Evolutionary conservation across 2,888 invertebrate species (phyloP).

Genomic region (Melanostoma mellinum): DNA sequence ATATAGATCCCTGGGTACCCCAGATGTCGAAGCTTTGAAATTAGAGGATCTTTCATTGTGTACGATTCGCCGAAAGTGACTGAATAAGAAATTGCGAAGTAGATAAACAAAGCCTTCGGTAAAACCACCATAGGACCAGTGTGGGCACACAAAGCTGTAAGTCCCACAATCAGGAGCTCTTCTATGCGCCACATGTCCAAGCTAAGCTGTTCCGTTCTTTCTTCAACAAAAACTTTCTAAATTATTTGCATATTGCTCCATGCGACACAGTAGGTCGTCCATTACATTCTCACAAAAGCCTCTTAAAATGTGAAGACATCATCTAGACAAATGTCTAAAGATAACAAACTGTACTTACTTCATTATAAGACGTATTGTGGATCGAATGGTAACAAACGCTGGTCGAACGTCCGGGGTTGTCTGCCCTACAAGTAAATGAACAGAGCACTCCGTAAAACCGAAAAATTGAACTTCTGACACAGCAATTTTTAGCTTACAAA

Average conservation of each 20-base stretch:
- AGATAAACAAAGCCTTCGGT: no score
- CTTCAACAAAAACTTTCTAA: slow-evolving; percentile 97
- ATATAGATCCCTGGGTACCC: no score
- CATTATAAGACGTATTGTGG: slow-evolving; percentile 86
- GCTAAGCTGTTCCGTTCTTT: slow-evolving; percentile 96
- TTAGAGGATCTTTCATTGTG: no score
- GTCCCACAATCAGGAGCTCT: slow-evolving; percentile 95
- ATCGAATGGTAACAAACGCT: slow-evolving; percentile 88
- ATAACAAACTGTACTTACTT: slow-evolving; percentile 83
- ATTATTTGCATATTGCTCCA: slow-evolving; percentile 99
- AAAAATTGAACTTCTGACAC: no score
- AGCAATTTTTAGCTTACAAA: no score
- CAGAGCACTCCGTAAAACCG: no score
- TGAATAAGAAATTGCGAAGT: no score
- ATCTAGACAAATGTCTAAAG: background rate
- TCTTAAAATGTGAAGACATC: slow-evolving; percentile 81
- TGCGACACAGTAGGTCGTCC: slow-evolving; percentile 95
- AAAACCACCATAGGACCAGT: slow-evolving; percentile 94
- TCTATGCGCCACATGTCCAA: slow-evolving; percentile 97
- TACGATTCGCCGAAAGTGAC: no score
- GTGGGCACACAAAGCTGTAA: slow-evolving; percentile 94
- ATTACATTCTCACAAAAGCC: slow-evolving; percentile 94
- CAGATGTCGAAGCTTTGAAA: no score
- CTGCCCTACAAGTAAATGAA: slow-evolving; percentile 85
- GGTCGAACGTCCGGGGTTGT: slow-evolving; percentile 91